Percentiles rank a stretch among this genome's conserved stretches.
phyloP scores from a whole-genome alignment of 2,888 invertebrate genomes.

The Lasioglossum lativentre region DNA sequence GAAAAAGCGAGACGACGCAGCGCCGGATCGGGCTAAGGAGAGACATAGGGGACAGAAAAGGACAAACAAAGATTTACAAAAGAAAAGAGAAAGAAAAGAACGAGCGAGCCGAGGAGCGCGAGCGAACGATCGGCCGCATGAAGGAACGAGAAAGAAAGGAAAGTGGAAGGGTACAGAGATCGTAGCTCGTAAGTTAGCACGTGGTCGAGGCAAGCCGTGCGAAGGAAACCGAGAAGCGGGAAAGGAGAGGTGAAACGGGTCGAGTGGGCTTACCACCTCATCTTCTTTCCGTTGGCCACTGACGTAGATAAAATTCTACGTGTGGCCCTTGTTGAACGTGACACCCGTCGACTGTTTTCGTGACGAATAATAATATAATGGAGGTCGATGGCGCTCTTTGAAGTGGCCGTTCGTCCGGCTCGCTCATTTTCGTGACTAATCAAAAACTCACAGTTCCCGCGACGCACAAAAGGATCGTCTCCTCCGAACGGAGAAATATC shows the following conservation, averaged over 20 bases:
- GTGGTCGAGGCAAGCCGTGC: constrained; percentile 78
- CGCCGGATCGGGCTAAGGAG: constrained; percentile 35
- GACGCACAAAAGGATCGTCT: constrained; percentile 5
- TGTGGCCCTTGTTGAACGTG: constrained; percentile 62
- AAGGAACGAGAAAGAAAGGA: constrained; percentile 52
- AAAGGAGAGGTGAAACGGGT: constrained; percentile 72
- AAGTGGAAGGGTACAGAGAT: constrained; percentile 76
- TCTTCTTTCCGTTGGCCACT: constrained; percentile 70
- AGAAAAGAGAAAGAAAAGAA: constrained; percentile 7
- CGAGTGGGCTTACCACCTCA: constrained; percentile 75
- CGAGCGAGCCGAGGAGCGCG: constrained; percentile 12
- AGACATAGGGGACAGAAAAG: constrained; percentile 59
- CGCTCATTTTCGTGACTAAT: constrained; percentile 2
- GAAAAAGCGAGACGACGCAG: constrained; percentile 64
- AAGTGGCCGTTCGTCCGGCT: neutral
- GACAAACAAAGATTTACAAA: constrained; percentile 41
- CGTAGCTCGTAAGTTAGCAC: constrained; percentile 83
- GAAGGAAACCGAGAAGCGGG: constrained; percentile 75
- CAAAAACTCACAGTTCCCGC: neutral
- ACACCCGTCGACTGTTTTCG: constrained; percentile 53
- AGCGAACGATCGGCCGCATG: neutral
- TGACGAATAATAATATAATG: constrained; percentile 57
- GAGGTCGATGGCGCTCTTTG: constrained; percentile 35
- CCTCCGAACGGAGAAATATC: neutral
- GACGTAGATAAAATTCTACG: constrained; percentile 73